These are phyloP conservation scores for Apostichopus leukothele DNA, from an alignment of 53 echinoderm and acorn worm genomes.

Conservation along the genomic window DNA sequence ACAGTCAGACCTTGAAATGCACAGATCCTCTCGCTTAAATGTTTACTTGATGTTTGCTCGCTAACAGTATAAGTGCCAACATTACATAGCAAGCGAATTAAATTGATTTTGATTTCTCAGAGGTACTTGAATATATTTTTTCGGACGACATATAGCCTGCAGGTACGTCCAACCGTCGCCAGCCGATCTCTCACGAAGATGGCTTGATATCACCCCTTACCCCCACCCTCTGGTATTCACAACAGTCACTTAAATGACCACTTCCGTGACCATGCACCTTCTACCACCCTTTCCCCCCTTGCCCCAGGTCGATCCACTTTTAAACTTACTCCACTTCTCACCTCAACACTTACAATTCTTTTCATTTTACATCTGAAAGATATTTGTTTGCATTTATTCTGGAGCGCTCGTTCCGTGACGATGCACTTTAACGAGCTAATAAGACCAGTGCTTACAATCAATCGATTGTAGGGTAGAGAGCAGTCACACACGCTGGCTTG, in stretches of 20 bases:
- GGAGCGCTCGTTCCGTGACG: constrained; percentile 10
- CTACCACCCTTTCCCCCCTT: background rate
- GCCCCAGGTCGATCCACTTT: background rate
- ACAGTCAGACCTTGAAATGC: too few relatives aligned
- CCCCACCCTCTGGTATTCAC: background rate
- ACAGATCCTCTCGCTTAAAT: too few relatives aligned
- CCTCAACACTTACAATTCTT: background rate
- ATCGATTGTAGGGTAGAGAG: background rate
- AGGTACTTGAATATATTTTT: constrained; percentile 8
- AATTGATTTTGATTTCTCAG: constrained; percentile 19
- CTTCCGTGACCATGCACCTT: constrained; percentile 27
- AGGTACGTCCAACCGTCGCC: constrained; percentile 12
- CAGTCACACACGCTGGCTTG: background rate
- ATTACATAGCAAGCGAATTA: too few relatives aligned
- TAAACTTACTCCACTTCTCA: background rate
- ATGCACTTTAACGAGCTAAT: constrained; percentile 1
- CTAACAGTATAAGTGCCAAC: too few relatives aligned
- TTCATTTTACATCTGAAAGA: background rate
- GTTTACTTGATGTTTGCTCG: too few relatives aligned
- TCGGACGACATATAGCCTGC: background rate
- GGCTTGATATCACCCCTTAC: background rate
- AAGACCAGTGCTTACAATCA: background rate
- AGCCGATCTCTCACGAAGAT: background rate
- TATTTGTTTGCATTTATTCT: background rate
- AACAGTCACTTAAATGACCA: background rate